Conservation (phyloP, 2,113 vertebrate genomes). For the Chaetodon auriga region DNA sequence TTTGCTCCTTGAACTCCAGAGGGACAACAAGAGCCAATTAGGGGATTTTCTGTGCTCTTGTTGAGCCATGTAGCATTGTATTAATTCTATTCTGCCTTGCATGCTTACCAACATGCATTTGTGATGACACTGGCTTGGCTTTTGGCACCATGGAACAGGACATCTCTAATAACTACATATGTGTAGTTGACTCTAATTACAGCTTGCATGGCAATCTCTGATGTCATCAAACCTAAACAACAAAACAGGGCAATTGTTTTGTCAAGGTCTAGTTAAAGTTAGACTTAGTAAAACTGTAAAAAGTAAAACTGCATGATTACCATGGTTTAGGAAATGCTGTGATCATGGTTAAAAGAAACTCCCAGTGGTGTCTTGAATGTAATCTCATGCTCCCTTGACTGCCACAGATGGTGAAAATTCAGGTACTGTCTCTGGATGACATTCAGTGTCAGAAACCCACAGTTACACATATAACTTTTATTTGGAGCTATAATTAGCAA, state of each 20-base stretch:
- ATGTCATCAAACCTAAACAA: neutral
- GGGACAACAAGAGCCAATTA: slow-evolving; percentile 1
- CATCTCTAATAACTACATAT: neutral
- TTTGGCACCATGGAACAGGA: neutral
- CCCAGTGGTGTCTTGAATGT: neutral
- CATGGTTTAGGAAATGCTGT: neutral
- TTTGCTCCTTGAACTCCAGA: slow-evolving; percentile 24
- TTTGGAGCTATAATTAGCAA: neutral
- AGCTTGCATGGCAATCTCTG: neutral
- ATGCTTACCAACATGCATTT: slow-evolving; percentile 5
- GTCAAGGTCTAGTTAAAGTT: neutral
- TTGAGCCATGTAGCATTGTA: neutral
- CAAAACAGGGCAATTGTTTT: neutral
- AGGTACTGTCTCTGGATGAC: neutral
- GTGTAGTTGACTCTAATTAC: neutral
- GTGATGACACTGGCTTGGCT: neutral
- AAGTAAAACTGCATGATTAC: neutral
- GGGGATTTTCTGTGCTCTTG: neutral
- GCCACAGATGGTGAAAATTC: neutral
- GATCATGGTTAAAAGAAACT: neutral
- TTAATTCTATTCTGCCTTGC: neutral
- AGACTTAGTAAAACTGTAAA: neutral
- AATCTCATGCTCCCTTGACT: neutral
- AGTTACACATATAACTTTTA: neutral
- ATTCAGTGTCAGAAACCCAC: neutral